phyloP scores from a whole-genome alignment of 2,888 invertebrate genomes.

The Ornithoptera priamus region DNA sequence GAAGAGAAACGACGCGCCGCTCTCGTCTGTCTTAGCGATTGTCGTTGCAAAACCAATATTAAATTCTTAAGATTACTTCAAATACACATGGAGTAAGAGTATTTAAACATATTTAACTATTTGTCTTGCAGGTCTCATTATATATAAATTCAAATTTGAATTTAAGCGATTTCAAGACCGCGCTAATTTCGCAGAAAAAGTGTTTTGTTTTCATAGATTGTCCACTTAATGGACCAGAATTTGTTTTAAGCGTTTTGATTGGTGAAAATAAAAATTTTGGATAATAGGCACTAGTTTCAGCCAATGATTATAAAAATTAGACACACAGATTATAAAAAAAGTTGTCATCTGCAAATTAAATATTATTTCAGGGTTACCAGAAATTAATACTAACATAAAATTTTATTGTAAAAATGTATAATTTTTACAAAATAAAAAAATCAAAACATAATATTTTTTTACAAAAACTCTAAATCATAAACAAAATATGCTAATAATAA shows the following conservation, averaged over 20 bases:
- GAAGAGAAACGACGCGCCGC: slow-evolving; percentile 63
- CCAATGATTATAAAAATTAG: slow-evolving; percentile 10
- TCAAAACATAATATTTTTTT: background rate
- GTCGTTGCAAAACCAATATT: slow-evolving; percentile 16
- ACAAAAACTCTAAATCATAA: background rate
- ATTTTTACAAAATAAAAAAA: background rate
- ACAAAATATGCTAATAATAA: background rate
- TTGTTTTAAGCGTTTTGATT: slow-evolving; percentile 24
- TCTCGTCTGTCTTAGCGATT: slow-evolving; percentile 37
- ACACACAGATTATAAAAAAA: background rate
- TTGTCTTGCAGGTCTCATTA: background rate
- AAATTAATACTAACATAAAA: background rate
- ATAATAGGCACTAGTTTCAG: background rate
- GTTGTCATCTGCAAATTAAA: slow-evolving; percentile 1
- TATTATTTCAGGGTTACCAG: slow-evolving; percentile 14
- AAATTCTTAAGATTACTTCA: background rate
- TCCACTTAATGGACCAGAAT: slow-evolving; percentile 19
- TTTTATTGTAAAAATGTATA: too few species aligned
- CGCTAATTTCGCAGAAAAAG: slow-evolving; percentile 60
- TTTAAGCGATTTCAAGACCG: slow-evolving; percentile 48
- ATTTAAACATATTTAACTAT: background rate
- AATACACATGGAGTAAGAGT: background rate
- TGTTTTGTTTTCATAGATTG: slow-evolving; percentile 8
- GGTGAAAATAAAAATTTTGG: slow-evolving; percentile 14
- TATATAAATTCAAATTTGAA: slow-evolving; percentile 51